A percentile compares a stretch with the other conserved stretches of the same genome.
Evolutionary conservation across 1,140 invertebrate species (phyloP).

Genomic region (Luehdorfia chinensis): DNA sequence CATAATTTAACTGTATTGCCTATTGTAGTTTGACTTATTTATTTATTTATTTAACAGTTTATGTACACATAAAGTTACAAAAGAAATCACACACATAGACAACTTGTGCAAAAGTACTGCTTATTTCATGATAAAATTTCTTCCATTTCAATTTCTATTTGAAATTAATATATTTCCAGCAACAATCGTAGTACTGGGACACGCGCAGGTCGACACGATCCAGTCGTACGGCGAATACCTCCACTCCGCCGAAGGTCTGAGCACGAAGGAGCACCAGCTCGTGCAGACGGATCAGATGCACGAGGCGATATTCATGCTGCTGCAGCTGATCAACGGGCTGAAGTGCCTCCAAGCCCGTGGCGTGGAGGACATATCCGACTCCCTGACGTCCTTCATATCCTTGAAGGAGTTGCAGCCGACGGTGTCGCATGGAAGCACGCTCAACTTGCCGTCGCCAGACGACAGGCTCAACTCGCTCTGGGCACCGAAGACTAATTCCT

Average conservation of each 20-base stretch:
- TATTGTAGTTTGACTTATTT: no score
- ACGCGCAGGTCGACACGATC: constrained; percentile 83
- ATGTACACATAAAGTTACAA: no score
- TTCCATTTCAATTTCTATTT: no score
- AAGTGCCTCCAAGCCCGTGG: constrained; percentile 91
- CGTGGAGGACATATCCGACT: constrained; percentile 85
- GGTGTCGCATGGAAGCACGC: constrained; percentile 61
- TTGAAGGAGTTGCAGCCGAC: constrained; percentile 70
- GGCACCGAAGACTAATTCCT: constrained; percentile 72
- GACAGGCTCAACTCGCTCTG: constrained; percentile 65
- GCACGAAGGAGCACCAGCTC: constrained; percentile 70
- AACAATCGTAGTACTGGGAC: constrained; percentile 84
- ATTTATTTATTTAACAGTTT: no score
- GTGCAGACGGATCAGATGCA: constrained; percentile 63
- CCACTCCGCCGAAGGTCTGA: constrained; percentile 69
- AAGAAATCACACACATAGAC: no score
- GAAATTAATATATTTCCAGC: no score
- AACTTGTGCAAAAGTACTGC: no score
- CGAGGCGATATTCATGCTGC: constrained; percentile 82
- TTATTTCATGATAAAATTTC: no score
- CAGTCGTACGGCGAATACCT: constrained; percentile 80
- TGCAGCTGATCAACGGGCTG: constrained; percentile 88
- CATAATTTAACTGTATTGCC: no score
- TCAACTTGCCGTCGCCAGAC: constrained; percentile 66
- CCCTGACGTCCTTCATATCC: constrained; percentile 82